Base-by-base conservation (phyloP, 2,888 invertebrate genomes). In the Pomacea canaliculata region DNA sequence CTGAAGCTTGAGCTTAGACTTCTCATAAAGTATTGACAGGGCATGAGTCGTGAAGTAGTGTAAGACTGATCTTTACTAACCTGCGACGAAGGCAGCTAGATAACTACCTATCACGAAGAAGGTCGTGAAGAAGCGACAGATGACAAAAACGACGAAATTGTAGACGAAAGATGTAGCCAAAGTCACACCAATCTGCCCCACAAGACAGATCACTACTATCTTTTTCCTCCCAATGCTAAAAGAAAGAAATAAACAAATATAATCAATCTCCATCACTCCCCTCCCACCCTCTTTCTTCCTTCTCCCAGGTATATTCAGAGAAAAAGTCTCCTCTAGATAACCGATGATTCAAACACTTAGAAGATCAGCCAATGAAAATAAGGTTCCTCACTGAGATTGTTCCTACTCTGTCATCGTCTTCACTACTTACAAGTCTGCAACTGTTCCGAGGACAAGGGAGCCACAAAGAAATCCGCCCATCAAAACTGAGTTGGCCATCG, bases 61-160 rank as follows among this genome's bases (percentile, higher is more conserved):
- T 23, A 37, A 37, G 37, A 37, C 1, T 23, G 23, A 23, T 23
- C 37, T 37, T 37, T 5, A 16, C 90, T 85, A 83, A 92, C 92
- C 90, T 62, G 96, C 92, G 10, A 96, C 95, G 84, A 96, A 95
- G 48, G 94, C 95, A 62, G 95, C 94, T 89, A 95, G 95, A 48
- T 95, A 95, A 71, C 79, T 49, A 9, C 79, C 78, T 18, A 80
- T 79, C 70, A 95, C 94, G 27, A 95, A 95, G 19, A 95, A 95
- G 1, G 94, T 95, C 94, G 93, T 79, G 4, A 84, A 79, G 0
- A 96, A 96, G 89, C 95, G 93, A 7, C 94, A 86, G 7, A 94
- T 93, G 68, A 95, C 92, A 67, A 95, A 92, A 0, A 93, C 91
- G 69, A 95, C 92, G 90, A 94, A 95, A 82, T 94, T 94, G 46